Evolutionary conservation across 2,113 vertebrate species (phyloP), one percentile per base, ranked within the genome.

Genomic region (Empidonax traillii): DNA sequence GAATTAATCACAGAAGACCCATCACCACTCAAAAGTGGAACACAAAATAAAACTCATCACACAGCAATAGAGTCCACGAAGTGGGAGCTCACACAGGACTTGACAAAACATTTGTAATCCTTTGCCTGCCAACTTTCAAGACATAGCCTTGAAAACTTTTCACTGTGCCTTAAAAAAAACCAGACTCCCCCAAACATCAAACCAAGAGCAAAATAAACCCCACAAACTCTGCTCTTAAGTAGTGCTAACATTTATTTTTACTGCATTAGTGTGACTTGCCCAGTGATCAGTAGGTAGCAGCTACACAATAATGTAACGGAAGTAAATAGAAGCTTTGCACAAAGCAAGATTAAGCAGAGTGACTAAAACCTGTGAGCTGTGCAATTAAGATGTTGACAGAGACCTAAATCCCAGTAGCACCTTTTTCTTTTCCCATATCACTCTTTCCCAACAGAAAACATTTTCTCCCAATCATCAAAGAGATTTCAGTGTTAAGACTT

Each of bases 381-480:
- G 74, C 56, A 90, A 90, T 92, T 88, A 74, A 72, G 53, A 10
- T 1, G 62, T 62, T 94, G 88, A 96, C 91, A 95, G 82, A 88
- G 9, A 41, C 19, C 73, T 66, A 62, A 93, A 96, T 68, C 66
- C 69, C 61, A 62, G 52, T 84, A 75, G 58, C 73, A 86, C 65
- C 43, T 86, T 93, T 33, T 75, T 94, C 85, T 65, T 96, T 96
- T 92, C 90, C 90, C 94, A 86, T 85, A 95, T 90, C 83, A 33
- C 67, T 68, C 71, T 85, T 87, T 46, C 87, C 74, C 67, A 88
- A 59, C 37, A 71, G 35, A 74, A 86, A 15, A 43, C 20, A 35
- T 71, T 65, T 63, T 77, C 49, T 89, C 74, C 52, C 61, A 84
- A 81, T 86, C 87, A 79, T 63, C 79, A 92, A 49, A 75, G 77